Percentiles rank a stretch among this genome's conserved stretches.
These are phyloP conservation scores for Hirundichthys speculiger DNA, from an alignment of 2,113 vertebrate genomes.

Conservation along the genomic window DNA sequence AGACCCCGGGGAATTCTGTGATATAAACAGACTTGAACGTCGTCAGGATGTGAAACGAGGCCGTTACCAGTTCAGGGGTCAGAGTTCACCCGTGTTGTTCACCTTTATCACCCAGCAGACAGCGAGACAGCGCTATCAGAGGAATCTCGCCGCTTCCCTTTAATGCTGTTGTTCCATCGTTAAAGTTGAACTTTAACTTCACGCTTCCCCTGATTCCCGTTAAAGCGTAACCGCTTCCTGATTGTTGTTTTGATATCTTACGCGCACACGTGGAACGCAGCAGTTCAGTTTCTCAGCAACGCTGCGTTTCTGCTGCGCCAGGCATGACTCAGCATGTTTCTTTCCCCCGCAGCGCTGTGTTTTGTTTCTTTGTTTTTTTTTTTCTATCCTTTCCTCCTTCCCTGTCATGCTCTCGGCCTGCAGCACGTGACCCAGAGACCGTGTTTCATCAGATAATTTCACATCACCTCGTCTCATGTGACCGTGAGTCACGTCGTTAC, in stretches of 20 bases:
- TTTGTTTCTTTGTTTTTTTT: not conserved
- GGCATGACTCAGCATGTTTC: slow-evolving; percentile 10
- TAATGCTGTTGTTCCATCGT: not conserved
- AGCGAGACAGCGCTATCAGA: too few species aligned
- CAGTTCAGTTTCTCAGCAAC: not conserved
- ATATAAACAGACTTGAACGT: too few species aligned
- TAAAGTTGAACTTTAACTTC: slow-evolving; percentile 26
- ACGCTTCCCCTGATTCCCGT: not conserved
- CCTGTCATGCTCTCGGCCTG: not conserved
- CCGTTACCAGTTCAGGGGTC: not conserved
- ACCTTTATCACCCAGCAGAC: too few species aligned
- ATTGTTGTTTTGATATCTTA: not conserved
- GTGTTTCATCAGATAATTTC: slow-evolving; percentile 12
- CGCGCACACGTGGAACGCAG: not conserved
- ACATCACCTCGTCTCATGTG: not conserved
- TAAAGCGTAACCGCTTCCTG: slow-evolving; percentile 12
- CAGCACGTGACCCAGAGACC: slow-evolving; percentile 4
- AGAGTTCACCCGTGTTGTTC: too few species aligned
- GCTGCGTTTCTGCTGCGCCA: not conserved
- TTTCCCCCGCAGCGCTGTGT: not conserved
- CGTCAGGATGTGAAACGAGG: too few species aligned
- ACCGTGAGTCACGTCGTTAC: not conserved
- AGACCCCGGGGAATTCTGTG: too few species aligned
- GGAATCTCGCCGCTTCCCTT: not conserved
- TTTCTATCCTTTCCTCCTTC: not conserved